Conservation (phyloP, 1,140 invertebrate genomes). For the Drosophila sproati region DNA sequence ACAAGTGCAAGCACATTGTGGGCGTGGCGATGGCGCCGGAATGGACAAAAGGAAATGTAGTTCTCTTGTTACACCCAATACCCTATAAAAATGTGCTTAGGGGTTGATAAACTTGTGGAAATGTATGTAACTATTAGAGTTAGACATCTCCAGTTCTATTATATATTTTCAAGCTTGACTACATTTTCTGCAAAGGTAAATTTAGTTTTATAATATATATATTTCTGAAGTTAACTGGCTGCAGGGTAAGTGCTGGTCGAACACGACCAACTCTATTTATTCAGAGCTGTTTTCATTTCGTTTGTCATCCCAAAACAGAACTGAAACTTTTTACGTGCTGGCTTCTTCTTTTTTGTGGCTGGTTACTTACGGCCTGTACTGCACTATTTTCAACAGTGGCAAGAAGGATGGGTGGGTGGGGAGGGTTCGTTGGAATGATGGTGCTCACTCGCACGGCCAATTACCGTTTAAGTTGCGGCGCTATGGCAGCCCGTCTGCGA, state of each 20-base stretch:
- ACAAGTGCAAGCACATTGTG: constrained; percentile 60
- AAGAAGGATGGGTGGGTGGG: constrained; percentile 5
- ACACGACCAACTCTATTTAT: neutral
- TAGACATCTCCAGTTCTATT: no score
- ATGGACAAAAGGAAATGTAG: constrained; percentile 64
- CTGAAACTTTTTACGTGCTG: constrained; percentile 52
- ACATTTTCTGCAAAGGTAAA: neutral
- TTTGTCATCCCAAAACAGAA: constrained; percentile 32
- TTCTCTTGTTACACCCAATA: constrained; percentile 16
- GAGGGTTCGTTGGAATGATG: neutral
- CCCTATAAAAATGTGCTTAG: neutral
- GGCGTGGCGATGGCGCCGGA: constrained; percentile 43
- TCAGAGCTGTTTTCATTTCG: constrained; percentile 2
- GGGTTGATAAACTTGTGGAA: neutral
- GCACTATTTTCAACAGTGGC: constrained; percentile 33
- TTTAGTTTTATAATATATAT: no score
- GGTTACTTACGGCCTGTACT: constrained; percentile 34
- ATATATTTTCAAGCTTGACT: neutral
- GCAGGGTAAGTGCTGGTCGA: constrained; percentile 10
- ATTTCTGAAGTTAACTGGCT: no score
- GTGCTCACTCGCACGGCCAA: constrained; percentile 70
- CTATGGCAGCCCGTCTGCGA: constrained; percentile 29
- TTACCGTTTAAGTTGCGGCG: constrained; percentile 65
- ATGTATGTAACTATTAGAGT: no score
- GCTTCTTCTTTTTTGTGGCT: constrained; percentile 14